Percentiles rank a stretch among this genome's conserved stretches.
Evolutionary conservation across 1,140 invertebrate genomes (phyloP).

Genomic region (Halictus rubicundus): DNA sequence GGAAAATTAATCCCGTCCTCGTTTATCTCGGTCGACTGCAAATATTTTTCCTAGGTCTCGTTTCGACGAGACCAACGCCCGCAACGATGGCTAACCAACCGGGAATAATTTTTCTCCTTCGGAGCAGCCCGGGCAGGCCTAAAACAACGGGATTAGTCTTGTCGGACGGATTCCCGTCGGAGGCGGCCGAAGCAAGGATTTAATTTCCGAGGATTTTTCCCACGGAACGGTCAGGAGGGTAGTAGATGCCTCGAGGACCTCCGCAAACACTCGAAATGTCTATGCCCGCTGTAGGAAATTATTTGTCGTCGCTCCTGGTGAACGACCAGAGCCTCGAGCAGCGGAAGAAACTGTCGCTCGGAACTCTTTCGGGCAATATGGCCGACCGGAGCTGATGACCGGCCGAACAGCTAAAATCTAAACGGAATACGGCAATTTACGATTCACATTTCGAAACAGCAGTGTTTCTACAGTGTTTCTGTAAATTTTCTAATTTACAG

Average conservation of each 20-base stretch:
- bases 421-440: too few species aligned
- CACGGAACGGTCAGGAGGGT: slow-evolving; percentile 62
- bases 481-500: too few species aligned
- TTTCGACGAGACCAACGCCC: neutral
- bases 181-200: slow-evolving; percentile 57
- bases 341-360: slow-evolving; percentile 27
- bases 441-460: too few species aligned
- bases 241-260: slow-evolving; percentile 56
- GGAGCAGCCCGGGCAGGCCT: neutral
- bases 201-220: slow-evolving; percentile 74
- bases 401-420: too few species aligned
- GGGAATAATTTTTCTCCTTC: slow-evolving; percentile 44
- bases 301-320: slow-evolving; percentile 71
- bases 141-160: slow-evolving; percentile 67
- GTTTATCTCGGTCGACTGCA: slow-evolving; percentile 63
- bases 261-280: slow-evolving; percentile 74
- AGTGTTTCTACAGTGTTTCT: too few species aligned
- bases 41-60: slow-evolving; percentile 29
- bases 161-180: slow-evolving; percentile 10
- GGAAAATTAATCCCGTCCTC: slow-evolving; percentile 60
- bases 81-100: slow-evolving; percentile 16
- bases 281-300: slow-evolving; percentile 73
- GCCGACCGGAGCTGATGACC: neutral
- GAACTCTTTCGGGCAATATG: neutral
- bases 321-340: slow-evolving; percentile 42